A percentile compares a stretch with the other conserved stretches of the same genome.
Conservation (phyloP, 2,888 invertebrate species). For the Neria commutata region DNA sequence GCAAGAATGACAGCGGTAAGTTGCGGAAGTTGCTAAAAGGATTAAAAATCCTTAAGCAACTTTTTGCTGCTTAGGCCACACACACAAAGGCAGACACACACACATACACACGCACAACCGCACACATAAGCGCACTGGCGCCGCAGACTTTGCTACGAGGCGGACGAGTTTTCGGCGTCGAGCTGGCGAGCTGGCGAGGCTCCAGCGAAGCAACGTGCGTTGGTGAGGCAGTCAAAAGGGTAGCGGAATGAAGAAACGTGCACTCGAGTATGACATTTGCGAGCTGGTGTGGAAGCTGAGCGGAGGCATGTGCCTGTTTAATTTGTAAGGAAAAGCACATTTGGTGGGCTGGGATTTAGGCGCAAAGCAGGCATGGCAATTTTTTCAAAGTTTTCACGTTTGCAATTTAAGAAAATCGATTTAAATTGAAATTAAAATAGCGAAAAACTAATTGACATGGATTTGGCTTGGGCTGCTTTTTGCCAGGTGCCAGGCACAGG, state of each 20-base stretch:
- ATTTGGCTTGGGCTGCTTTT: too few species aligned
- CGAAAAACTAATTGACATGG: not conserved
- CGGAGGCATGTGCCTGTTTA: not conserved
- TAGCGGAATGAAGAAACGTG: not conserved
- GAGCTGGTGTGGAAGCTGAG: not conserved
- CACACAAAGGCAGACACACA: not conserved
- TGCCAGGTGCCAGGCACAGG: too few species aligned
- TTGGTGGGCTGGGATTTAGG: not conserved
- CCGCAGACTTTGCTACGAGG: too few species aligned
- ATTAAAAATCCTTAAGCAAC: conserved; percentile 19
- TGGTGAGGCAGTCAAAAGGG: too few species aligned
- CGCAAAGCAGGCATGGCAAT: not conserved
- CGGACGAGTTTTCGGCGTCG: too few species aligned
- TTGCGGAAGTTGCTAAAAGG: conserved; percentile 4
- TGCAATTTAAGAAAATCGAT: conserved; percentile 4
- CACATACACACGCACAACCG: not conserved
- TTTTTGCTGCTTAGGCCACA: conserved; percentile 14
- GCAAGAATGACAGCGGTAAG: too few species aligned
- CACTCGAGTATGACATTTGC: conserved; percentile 1
- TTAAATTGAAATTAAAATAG: not conserved
- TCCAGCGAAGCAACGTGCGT: too few species aligned
- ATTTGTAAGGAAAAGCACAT: not conserved
- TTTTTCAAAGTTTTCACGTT: not conserved
- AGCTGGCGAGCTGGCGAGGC: too few species aligned
- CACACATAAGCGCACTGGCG: not conserved